Percentiles rank a stretch among this genome's conserved stretches.
Conservation (phyloP, 2,888 invertebrate genomes). For the Ariolimax columbianus region DNA sequence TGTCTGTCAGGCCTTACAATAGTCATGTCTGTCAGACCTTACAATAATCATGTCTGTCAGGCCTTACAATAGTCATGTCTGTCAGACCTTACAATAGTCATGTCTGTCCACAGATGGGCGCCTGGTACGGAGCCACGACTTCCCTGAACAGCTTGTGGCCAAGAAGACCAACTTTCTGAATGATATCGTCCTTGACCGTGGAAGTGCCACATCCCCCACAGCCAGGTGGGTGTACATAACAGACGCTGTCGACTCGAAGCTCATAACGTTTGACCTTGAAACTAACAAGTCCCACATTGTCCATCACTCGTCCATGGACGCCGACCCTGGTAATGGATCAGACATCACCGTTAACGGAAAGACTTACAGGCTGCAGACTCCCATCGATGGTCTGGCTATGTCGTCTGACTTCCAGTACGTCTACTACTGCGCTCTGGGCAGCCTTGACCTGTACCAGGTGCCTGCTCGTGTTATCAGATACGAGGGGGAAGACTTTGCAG, state of each 20-base stretch:
- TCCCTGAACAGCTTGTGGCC: slow-evolving; percentile 24
- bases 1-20: no score
- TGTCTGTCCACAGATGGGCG: slow-evolving; percentile 5
- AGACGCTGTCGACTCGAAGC: slow-evolving; percentile 61
- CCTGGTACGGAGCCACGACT: slow-evolving; percentile 30
- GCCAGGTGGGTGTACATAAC: slow-evolving; percentile 66
- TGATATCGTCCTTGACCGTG: slow-evolving; percentile 67
- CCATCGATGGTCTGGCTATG: slow-evolving; percentile 71
- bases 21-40: no score
- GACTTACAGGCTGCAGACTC: slow-evolving; percentile 39
- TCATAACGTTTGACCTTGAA: slow-evolving; percentile 65
- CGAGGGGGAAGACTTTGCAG: slow-evolving; percentile 44
- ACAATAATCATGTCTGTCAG: no score
- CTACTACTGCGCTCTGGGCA: slow-evolving; percentile 66
- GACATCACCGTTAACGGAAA: slow-evolving; percentile 36
- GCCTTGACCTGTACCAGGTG: slow-evolving; percentile 57
- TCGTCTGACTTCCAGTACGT: slow-evolving; percentile 64
- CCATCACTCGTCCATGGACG: slow-evolving; percentile 59
- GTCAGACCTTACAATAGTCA: no score
- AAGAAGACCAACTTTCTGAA: slow-evolving; percentile 62
- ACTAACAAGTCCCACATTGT: slow-evolving; percentile 61
- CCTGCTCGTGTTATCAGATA: slow-evolving; percentile 61
- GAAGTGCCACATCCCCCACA: slow-evolving; percentile 55
- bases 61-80: no score
- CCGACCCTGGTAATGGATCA: slow-evolving; percentile 52